Evolutionary conservation across 2,797 vertebrate genomes (phyloP).

Genomic region (Sphenodon punctatus): DNA sequence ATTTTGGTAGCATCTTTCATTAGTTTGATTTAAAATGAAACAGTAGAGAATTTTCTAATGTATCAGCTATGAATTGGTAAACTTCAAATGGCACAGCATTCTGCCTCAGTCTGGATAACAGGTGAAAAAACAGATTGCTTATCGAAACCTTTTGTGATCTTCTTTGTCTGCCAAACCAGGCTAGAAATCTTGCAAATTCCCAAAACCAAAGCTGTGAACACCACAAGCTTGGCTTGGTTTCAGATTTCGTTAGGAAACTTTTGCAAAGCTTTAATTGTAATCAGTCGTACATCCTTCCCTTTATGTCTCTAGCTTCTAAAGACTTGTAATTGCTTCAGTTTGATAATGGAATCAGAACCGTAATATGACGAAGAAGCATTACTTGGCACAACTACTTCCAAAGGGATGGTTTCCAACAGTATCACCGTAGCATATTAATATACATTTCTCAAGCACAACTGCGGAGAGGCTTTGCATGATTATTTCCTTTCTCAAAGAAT

Average conservation of each 20-base stretch:
- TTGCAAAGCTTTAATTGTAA: neutral
- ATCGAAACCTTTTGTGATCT: neutral
- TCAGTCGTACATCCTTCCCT: neutral
- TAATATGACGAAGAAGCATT: neutral
- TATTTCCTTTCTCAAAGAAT: neutral
- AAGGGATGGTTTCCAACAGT: neutral
- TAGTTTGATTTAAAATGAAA: neutral
- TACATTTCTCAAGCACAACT: too few species aligned
- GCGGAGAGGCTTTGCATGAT: accelerated
- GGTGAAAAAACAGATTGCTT: neutral
- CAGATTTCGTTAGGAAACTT: neutral
- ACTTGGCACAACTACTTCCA: neutral
- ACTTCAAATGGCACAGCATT: neutral
- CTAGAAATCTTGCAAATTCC: neutral
- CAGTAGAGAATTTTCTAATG: neutral
- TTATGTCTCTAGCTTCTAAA: neutral
- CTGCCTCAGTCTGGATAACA: neutral
- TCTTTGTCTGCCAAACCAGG: neutral
- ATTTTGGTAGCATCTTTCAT: neutral
- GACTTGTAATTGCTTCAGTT: neutral
- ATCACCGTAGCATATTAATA: too few species aligned
- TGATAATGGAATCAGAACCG: neutral
- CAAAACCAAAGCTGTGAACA: neutral
- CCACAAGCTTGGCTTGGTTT: neutral
- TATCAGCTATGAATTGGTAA: neutral